Conservation (phyloP, 2,888 invertebrate species). For the Phaedon cochleariae region DNA sequence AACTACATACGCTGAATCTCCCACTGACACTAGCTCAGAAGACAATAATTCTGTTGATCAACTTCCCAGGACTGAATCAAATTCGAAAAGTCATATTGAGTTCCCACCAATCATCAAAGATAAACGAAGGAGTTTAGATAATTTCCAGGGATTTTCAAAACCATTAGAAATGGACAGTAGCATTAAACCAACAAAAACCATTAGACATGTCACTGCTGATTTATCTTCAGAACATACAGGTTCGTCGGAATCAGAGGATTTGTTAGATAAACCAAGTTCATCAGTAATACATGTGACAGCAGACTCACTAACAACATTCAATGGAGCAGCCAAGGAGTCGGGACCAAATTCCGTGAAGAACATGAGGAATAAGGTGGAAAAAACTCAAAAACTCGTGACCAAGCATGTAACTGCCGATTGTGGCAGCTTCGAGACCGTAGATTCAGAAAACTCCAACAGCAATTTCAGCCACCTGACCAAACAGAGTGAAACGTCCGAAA, state of each 20-base stretch:
- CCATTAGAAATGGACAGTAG: neutral
- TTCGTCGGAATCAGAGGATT: neutral
- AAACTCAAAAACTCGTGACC: constrained; percentile 12
- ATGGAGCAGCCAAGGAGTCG: neutral
- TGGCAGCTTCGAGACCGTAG: constrained; percentile 7
- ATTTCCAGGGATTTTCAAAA: neutral
- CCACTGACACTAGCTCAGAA: constrained; percentile 56
- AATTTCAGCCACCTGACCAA: constrained; percentile 21
- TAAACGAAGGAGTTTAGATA: neutral
- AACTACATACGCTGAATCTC: constrained; percentile 56
- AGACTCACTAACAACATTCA: constrained; percentile 9
- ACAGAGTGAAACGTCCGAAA: constrained; percentile 8
- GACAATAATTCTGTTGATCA: neutral
- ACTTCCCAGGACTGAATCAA: neutral
- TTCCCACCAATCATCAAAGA: neutral
- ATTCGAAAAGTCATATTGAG: constrained; percentile 7
- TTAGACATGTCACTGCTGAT: constrained; percentile 48
- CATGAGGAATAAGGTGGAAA: neutral
- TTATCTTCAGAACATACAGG: constrained; percentile 15
- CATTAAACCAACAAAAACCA: neutral
- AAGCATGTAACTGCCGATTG: constrained; percentile 52
- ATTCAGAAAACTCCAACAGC: constrained; percentile 23
- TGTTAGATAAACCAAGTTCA: neutral
- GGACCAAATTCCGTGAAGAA: neutral
- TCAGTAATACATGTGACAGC: constrained; percentile 26